Base-by-base conservation (phyloP, 2,797 vertebrate genomes). In the Eulemur coronatus region DNA sequence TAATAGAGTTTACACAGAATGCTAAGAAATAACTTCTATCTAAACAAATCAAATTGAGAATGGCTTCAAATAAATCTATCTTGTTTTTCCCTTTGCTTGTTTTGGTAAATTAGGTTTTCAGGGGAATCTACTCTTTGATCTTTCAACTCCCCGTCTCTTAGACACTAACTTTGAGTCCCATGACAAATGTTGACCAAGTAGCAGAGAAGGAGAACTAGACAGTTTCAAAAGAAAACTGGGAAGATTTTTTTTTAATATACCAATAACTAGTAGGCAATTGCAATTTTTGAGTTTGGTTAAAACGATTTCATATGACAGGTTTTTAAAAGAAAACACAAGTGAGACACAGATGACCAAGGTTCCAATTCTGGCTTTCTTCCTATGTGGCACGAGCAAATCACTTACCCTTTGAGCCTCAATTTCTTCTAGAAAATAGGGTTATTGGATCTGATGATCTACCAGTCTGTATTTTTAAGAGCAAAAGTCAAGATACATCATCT, bases 291-390 rank as follows among this genome's bases (percentile, higher is more conserved):
- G 13, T 84, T 59, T 90, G 33, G 7, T 63, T 92, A 88, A 90
- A 87, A 41, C 90, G 17, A 38, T 95, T 95, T 94, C 82, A 30
- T 95, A 93, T 75, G 46, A 50, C 38, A 20, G 82, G 20, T 84
- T 94, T 89, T 96, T 89, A 87, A 94, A 94, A 92, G 63, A 80
- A 82, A 43, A 61, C 72, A 63, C 50, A 91, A 81, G 17, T 82
- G 57, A 86, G 65, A 65, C 7, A 86, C 87, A 85, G 2, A 38
- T 57, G 57, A 78, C 28, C 55, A 43, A 57, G 18, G 35, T 92
- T 95, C 43, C 28, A 84, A 3, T 76, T 95, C 35, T 86, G 35
- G 24, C 38, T 86, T 84, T 61, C 50, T 6, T 72, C 41, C 59
- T 46, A 0, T 61, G 6, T 82, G 43, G 63, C 43, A 55, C 73